phyloP scores from a whole-genome alignment of 64 coral and sea anemone genomes.

The Platygyra sinensis region DNA sequence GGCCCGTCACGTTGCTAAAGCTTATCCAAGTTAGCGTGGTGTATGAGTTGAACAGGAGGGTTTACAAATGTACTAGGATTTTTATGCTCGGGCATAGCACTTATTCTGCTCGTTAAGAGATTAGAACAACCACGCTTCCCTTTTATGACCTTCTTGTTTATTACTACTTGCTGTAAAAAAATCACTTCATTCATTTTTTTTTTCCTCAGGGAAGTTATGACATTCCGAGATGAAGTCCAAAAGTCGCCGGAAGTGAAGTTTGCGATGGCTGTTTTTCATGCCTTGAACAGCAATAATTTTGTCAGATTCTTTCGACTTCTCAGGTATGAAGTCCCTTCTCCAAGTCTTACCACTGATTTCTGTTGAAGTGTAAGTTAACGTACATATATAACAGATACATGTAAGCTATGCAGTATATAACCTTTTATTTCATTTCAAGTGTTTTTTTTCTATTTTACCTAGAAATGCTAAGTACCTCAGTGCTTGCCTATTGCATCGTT shows the following conservation, averaged over 20 bases:
- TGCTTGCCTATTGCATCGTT: slow-evolving; percentile 86
- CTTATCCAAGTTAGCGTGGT: too few species aligned
- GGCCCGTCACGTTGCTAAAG: too few species aligned
- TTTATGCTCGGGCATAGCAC: too few species aligned
- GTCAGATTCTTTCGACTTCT: slow-evolving; percentile 94
- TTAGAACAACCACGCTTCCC: too few species aligned
- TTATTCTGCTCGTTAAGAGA: too few species aligned
- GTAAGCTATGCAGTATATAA: neutral
- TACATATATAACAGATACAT: too few species aligned
- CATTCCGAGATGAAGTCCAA: slow-evolving; percentile 78
- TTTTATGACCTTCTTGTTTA: too few species aligned
- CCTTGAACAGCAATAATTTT: slow-evolving; percentile 89
- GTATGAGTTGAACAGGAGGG: too few species aligned
- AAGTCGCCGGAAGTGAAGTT: slow-evolving; percentile 77
- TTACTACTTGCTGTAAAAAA: neutral
- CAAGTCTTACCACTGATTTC: neutral
- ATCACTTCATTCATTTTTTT: neutral
- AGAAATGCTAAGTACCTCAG: slow-evolving; percentile 84
- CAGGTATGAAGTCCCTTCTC: slow-evolving; percentile 31
- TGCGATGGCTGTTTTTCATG: slow-evolving; percentile 85
- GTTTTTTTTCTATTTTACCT: neutral
- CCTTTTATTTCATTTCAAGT: neutral
- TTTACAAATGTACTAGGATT: too few species aligned
- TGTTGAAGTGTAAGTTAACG: too few species aligned
- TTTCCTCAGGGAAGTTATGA: slow-evolving; percentile 85